phyloP scores from a whole-genome alignment of 2,888 invertebrate species.

The Hemithea aestivaria region DNA sequence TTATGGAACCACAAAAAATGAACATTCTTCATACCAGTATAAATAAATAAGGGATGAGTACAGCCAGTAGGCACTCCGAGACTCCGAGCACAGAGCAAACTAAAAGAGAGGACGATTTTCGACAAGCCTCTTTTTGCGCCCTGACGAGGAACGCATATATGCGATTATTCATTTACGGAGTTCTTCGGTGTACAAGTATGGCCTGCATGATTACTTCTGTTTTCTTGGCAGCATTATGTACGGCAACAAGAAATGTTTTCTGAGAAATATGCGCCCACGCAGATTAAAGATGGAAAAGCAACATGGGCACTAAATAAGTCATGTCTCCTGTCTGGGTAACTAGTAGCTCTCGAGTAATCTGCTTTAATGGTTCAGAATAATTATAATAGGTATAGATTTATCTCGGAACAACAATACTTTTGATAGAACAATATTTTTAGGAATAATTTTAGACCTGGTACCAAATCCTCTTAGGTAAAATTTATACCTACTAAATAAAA shows the following conservation, averaged over 20 bases:
- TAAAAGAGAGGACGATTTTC: slow-evolving; percentile 68
- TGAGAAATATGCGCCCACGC: slow-evolving; percentile 76
- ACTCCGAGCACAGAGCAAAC: slow-evolving; percentile 49
- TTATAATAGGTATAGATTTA: too few relatives aligned
- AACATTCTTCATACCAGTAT: slow-evolving; percentile 74
- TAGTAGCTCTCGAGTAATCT: slow-evolving; percentile 54
- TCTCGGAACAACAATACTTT: not conserved
- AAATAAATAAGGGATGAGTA: slow-evolving; percentile 78
- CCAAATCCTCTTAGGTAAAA: too few relatives aligned
- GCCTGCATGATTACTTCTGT: slow-evolving; percentile 76
- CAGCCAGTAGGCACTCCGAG: slow-evolving; percentile 46
- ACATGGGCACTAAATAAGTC: slow-evolving; percentile 75
- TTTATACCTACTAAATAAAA: too few relatives aligned
- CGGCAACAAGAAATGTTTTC: slow-evolving; percentile 74
- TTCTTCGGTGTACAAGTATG: slow-evolving; percentile 70
- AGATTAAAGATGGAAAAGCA: slow-evolving; percentile 75
- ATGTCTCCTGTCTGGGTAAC: slow-evolving; percentile 63
- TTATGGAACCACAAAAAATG: slow-evolving; percentile 63
- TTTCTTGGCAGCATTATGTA: slow-evolving; percentile 73
- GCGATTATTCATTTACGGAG: slow-evolving; percentile 77
- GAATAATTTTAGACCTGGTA: too few relatives aligned
- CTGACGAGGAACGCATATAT: slow-evolving; percentile 71
- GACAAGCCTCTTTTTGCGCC: slow-evolving; percentile 74
- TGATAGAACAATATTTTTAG: too few relatives aligned
- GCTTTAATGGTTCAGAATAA: slow-evolving; percentile 45